A percentile compares a stretch with the other conserved stretches of the same genome.
phyloP scores from a whole-genome alignment of 2,113 vertebrate genomes.

The Deroptyus accipitrinus region DNA sequence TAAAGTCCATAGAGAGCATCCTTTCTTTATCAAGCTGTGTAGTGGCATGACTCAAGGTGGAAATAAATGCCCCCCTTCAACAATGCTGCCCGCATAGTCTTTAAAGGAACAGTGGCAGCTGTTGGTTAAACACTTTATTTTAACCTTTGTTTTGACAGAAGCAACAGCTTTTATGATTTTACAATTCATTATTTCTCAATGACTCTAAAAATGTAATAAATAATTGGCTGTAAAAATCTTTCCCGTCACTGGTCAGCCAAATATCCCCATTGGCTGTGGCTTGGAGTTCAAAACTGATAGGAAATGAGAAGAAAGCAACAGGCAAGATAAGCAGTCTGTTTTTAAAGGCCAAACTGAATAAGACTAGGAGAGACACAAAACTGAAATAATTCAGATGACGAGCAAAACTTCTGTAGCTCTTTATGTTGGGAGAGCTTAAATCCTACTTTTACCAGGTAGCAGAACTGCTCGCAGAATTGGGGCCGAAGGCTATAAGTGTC shows the following conservation, averaged over 20 bases:
- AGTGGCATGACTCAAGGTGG: neutral
- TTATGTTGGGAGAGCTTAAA: neutral
- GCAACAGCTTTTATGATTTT: neutral
- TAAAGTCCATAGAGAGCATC: neutral
- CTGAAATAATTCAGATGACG: neutral
- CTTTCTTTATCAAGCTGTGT: neutral
- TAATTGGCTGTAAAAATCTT: neutral
- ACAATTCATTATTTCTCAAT: neutral
- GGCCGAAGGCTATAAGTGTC: neutral
- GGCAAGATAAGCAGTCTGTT: neutral
- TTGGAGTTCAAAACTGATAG: neutral
- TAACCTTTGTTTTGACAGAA: neutral
- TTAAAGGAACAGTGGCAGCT: neutral
- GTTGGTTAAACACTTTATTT: neutral
- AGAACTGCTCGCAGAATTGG: neutral
- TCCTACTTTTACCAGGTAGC: neutral
- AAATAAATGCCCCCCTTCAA: neutral
- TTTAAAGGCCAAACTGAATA: neutral
- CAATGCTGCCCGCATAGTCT: neutral
- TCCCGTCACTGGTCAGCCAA: rapidly evolving
- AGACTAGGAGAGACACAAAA: neutral
- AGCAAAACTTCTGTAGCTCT: neutral
- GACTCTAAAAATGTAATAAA: neutral
- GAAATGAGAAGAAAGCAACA: neutral
- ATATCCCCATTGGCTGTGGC: neutral